phyloP scores from a whole-genome alignment of 2,888 invertebrate genomes.

The Apodemia mormo region DNA sequence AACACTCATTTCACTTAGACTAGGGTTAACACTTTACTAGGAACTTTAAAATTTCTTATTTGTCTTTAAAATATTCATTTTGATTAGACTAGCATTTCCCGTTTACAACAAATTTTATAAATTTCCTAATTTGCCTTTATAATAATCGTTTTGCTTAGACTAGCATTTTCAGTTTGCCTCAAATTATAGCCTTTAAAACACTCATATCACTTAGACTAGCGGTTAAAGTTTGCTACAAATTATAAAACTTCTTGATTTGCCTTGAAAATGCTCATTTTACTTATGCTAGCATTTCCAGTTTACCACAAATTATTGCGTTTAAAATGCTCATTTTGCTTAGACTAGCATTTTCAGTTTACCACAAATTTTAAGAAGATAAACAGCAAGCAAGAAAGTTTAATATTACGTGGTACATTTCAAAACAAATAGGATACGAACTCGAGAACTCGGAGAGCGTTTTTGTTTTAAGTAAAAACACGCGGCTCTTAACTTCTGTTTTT shows the following conservation, averaged over 20 bases:
- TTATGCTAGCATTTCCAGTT: no score
- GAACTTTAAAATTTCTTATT: background rate
- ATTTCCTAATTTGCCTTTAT: no score
- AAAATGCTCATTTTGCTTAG: background rate
- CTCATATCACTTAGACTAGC: no score
- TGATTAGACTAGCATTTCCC: no score
- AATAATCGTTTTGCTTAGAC: background rate
- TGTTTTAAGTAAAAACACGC: conserved; percentile 71
- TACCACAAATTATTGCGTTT: no score
- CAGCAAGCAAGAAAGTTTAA: conserved; percentile 21
- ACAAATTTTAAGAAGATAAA: conserved; percentile 18
- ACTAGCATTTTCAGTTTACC: conserved; percentile 21
- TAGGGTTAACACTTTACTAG: no score
- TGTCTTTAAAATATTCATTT: background rate
- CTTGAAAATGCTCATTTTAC: background rate
- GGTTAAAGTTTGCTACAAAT: no score
- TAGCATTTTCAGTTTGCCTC: conserved; percentile 20
- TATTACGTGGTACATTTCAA: conserved; percentile 17
- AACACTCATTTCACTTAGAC: no score
- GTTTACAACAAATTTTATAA: no score
- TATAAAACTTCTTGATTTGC: background rate
- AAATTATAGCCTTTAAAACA: background rate
- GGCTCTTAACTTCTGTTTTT: conserved; percentile 75
- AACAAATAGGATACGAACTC: conserved; percentile 28
- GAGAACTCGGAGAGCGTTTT: conserved; percentile 45